Base-by-base conservation (phyloP, 2,888 invertebrate genomes). In the Stenichneumon culpator region DNA sequence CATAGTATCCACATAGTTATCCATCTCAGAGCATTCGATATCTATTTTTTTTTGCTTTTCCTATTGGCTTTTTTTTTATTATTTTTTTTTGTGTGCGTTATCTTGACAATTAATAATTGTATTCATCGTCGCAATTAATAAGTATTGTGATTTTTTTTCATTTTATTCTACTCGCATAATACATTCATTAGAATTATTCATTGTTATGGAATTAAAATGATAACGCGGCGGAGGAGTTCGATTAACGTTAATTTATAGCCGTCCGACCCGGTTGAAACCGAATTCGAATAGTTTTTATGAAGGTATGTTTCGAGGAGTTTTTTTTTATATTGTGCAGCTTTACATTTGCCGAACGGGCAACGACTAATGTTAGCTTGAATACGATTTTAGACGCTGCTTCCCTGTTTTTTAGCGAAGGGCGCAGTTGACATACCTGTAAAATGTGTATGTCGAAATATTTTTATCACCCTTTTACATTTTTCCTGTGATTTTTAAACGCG, bases 291-390 rank as follows among this genome's bases (percentile, higher is more conserved):
- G 39, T 65, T 57, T 78, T 78, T 74, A 57, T 47, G 54, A 63
- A 75, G 63, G 79, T 65, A 65, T 7, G 75, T 67, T 75, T 60
- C 47, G 69, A 79, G 75, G 75, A 16, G 44, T 47, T 74, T 79
- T 84, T 72, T 74, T 80, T 80, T 25, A 79, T 63, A 73, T 74
- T 79, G 28, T 47, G 32, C 78, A 73, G 47, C 73, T 69, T 79
- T 63, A 50, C 70, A 39, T 82, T 57, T 63, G 32, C 39, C 50
- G 25, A 52, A 74, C 47, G 36, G 50, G 74, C 36, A 5, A 19
- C 36, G 36, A 74, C 32, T 52, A 63, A 65, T 74, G 28, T 72
- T 79, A 65, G 73, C 50, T 69, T n/a, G 28, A 16, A 63, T 36
- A 73, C 69, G 63, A 63, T 63, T 44, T 19, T 70, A 79, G 63